Evolutionary conservation across 2,113 vertebrate species (phyloP), one percentile per base, ranked within the genome.

Genomic region (Corvus cornix): DNA sequence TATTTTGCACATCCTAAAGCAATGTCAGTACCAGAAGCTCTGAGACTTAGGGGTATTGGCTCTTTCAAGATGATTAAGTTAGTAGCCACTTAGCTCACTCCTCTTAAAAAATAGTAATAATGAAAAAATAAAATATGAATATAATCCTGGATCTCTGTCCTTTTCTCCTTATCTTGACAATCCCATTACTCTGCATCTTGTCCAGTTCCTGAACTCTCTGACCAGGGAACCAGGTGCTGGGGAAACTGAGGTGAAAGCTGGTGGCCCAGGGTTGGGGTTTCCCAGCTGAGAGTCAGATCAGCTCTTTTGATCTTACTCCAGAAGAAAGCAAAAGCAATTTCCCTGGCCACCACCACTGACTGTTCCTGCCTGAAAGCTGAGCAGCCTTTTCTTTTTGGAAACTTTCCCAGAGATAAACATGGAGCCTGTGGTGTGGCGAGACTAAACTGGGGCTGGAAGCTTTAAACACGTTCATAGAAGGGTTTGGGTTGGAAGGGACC

Each of bases 401-500:
- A 4, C 30, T 15, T 81, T 41, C 91, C 16, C 35, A 10, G 51
- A 68, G 46, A 15, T 64, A 33, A 56, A 28, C 2, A 7, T 69
- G 41, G 27, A 73, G n/a, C 27, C 11, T 1, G 0, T 23, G 43
- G 16, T n/a, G 19, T 48, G 31, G 52, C 62, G 55, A 67, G n/a
- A 10, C 7, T 44, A 37, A 76, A 31, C 10, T 2, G 1, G 10
- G 3, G 31, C 3, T 62, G 33, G 46, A 28, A 39, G 21, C 41
- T 60, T 39, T 44, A 21, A 78, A 49, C 11, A 1, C 3, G 0
- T n/a, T 53, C 64, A 24, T 12, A 5, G 55, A 19, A 28, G 6
- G 15, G 15, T 62, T 53, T 39, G 73, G 46, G 27, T 15, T 60
- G 73, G 53, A 60, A 60, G 21, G 55, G 63, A 52, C 5, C 22